Evolutionary conservation across 2,888 invertebrate species (phyloP).

Genomic region (Hirtodrosophila cameraria): DNA sequence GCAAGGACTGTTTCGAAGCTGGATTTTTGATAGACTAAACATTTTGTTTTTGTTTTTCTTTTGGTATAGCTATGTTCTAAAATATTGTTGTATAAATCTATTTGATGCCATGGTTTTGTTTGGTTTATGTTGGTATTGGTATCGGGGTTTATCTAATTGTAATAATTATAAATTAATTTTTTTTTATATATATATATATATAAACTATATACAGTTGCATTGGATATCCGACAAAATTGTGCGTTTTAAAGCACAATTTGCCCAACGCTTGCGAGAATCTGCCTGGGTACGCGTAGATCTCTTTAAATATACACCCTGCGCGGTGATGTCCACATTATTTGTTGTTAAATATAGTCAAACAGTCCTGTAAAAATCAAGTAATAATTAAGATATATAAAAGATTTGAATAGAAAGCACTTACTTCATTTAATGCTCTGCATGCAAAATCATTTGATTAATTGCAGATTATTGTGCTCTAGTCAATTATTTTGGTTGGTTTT

Average conservation of each 20-base stretch:
- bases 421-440: slow-evolving; percentile 85
- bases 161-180: slow-evolving; percentile 44
- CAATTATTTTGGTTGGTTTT: slow-evolving; percentile 58
- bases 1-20: slow-evolving; percentile 29
- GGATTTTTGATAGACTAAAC: slow-evolving; percentile 20
- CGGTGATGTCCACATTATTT: slow-evolving; percentile 84
- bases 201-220: slow-evolving; percentile 81
- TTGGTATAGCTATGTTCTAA: slow-evolving; percentile 28
- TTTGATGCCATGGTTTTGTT: slow-evolving; percentile 7
- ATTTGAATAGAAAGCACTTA: slow-evolving; percentile 50
- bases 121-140: slow-evolving; percentile 23
- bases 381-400: background rate
- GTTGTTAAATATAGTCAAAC: slow-evolving; percentile 80
- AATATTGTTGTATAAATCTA: slow-evolving; percentile 20
- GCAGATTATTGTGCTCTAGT: slow-evolving; percentile 77
- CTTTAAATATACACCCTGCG: slow-evolving; percentile 84
- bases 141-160: slow-evolving; percentile 46
- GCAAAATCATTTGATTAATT: slow-evolving; percentile 70
- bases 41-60: background rate
- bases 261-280: slow-evolving; percentile 83
- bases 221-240: slow-evolving; percentile 81
- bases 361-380: slow-evolving; percentile 75
- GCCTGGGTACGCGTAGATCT: slow-evolving; percentile 83
- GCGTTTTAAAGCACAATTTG: slow-evolving; percentile 39
- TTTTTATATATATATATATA: slow-evolving; percentile 60